A percentile compares a stretch with the other conserved stretches of the same genome.
Evolutionary conservation across 2,888 invertebrate genomes (phyloP).

Genomic region (Cepaea hortensis): DNA sequence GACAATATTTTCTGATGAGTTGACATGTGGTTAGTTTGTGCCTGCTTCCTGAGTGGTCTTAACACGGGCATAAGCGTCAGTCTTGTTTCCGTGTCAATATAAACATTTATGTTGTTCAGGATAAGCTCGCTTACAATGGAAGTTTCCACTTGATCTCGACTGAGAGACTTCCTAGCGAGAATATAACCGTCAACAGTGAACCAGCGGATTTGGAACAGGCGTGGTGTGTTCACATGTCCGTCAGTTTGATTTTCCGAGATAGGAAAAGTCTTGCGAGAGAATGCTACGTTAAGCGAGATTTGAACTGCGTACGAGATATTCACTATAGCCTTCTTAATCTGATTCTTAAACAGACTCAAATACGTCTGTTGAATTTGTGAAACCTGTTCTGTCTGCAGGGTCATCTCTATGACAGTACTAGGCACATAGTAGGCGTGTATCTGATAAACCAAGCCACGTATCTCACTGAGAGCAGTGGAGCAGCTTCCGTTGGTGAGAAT

Average conservation of each 20-base stretch:
- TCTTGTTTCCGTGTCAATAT: no score
- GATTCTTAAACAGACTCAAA: neutral
- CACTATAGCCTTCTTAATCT: neutral
- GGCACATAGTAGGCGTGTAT: neutral
- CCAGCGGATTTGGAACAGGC: neutral
- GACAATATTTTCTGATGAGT: no score
- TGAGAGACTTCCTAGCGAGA: neutral
- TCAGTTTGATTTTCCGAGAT: neutral
- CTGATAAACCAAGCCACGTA: conserved; percentile 27
- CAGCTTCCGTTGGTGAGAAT: conserved; percentile 25
- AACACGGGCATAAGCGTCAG: no score
- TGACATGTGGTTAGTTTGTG: no score
- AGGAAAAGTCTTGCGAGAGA: neutral
- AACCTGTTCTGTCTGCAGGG: no score
- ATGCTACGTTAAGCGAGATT: neutral
- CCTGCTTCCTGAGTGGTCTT: no score
- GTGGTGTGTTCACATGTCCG: neutral
- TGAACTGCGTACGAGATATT: neutral
- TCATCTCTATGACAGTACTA: neutral
- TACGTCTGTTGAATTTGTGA: neutral
- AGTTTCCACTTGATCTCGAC: conserved; percentile 10
- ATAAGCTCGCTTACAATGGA: neutral
- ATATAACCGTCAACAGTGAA: neutral
- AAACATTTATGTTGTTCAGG: no score
- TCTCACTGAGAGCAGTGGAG: neutral